phyloP scores from a whole-genome alignment of 2,888 invertebrate species.

The Agonum fuliginosum region DNA sequence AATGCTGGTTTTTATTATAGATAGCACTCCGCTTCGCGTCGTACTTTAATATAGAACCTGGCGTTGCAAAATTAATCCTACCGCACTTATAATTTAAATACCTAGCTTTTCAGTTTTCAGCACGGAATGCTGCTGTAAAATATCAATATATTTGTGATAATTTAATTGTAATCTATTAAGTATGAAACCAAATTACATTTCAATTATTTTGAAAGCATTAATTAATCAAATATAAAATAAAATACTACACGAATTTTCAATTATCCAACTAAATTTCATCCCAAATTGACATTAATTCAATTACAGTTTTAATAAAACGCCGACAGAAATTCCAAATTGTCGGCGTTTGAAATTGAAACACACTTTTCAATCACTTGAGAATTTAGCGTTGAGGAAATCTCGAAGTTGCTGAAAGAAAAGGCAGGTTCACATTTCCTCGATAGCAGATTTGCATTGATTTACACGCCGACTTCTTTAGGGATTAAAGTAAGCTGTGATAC shows the following conservation, averaged over 20 bases:
- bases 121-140: too few relatives aligned
- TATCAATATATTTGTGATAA: too few relatives aligned
- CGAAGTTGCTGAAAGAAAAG: neutral
- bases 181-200: too few relatives aligned
- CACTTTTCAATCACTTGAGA: constrained; percentile 6
- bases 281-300: neutral
- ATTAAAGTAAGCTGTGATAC: constrained; percentile 28
- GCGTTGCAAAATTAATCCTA: too few relatives aligned
- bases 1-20: too few relatives aligned
- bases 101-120: too few relatives aligned
- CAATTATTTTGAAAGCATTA: constrained; percentile 8
- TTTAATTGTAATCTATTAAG: too few relatives aligned
- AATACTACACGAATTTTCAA: constrained; percentile 10
- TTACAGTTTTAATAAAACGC: constrained; percentile 4
- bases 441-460: constrained; percentile 37
- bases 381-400: neutral
- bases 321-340: neutral
- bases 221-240: constrained; percentile 13
- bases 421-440: constrained; percentile 27
- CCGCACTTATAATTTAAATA: too few relatives aligned
- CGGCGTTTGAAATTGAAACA: constrained; percentile 1
- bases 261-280: constrained; percentile 2
- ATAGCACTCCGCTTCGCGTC: too few relatives aligned
- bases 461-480: constrained; percentile 16
- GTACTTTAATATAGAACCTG: too few relatives aligned